A percentile compares a stretch with the other conserved stretches of the same genome.
Evolutionary conservation across 2,113 vertebrate species (phyloP).

Genomic region (Excalfactoria chinensis): DNA sequence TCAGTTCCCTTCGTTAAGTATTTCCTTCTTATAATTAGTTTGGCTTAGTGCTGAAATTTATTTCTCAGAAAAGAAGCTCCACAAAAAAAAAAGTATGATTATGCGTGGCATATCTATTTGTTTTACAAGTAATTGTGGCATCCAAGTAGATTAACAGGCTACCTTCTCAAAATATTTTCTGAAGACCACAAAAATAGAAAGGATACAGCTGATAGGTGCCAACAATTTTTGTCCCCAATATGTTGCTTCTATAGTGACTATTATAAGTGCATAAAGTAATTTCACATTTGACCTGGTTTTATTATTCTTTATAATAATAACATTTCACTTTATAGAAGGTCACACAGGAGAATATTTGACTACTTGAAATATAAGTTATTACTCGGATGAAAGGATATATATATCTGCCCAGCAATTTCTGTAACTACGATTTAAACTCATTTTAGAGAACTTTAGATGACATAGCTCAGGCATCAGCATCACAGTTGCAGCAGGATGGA

Average conservation of each 20-base stretch:
- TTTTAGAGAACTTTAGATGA: neutral
- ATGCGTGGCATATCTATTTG: neutral
- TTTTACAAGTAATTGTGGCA: neutral
- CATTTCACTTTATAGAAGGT: neutral
- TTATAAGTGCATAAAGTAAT: neutral
- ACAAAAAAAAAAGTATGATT: neutral
- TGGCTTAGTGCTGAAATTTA: neutral
- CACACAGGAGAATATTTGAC: neutral
- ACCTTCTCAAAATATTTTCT: slow-evolving; percentile 1
- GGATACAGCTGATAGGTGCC: neutral
- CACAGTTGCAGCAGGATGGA: neutral
- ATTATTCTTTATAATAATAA: neutral
- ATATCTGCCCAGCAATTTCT: neutral
- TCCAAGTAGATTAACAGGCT: neutral
- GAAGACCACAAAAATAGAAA: neutral
- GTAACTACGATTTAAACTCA: neutral
- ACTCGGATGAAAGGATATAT: neutral
- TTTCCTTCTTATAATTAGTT: neutral
- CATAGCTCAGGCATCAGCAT: neutral
- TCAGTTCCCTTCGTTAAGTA: neutral
- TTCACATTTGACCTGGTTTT: neutral
- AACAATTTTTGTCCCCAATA: neutral
- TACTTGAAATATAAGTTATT: neutral
- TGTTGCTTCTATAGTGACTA: neutral
- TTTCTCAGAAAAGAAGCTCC: neutral